Percentiles rank a stretch among this genome's conserved stretches.
These are phyloP conservation scores for Siphamia tubifer DNA, from an alignment of 2,113 vertebrate species.

Conservation along the genomic window DNA sequence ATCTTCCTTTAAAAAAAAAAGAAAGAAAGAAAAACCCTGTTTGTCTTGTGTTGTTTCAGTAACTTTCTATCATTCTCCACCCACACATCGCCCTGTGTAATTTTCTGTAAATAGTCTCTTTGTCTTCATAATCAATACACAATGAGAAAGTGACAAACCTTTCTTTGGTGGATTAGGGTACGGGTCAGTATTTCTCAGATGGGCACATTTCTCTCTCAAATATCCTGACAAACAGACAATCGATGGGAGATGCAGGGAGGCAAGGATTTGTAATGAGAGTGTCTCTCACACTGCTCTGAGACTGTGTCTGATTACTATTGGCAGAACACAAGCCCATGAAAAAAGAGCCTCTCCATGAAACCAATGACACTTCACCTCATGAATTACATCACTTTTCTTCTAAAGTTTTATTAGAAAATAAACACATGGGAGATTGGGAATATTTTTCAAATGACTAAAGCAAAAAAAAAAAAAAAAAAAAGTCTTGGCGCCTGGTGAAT, in stretches of 20 bases:
- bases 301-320: slow-evolving; percentile 65
- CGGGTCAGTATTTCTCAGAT: slow-evolving; percentile 57
- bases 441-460: no score
- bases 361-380: slow-evolving; percentile 30
- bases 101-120: slow-evolving; percentile 56
- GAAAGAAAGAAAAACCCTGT: neutral
- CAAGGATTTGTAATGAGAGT: slow-evolving; percentile 66
- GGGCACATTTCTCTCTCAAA: slow-evolving; percentile 64
- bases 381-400: slow-evolving; percentile 15
- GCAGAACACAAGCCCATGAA: slow-evolving; percentile 50
- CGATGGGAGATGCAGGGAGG: slow-evolving; percentile 58
- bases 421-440: slow-evolving; percentile 5
- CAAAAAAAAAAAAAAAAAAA: neutral
- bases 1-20: neutral
- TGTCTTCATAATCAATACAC: slow-evolving; percentile 67
- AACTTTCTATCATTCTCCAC: slow-evolving; percentile 14
- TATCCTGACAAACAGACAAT: slow-evolving; percentile 69
- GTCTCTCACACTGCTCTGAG: slow-evolving; percentile 27
- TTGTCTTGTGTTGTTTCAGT: neutral
- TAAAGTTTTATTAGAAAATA: slow-evolving; percentile 28
- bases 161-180: slow-evolving; percentile 35
- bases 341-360: slow-evolving; percentile 39
- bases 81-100: slow-evolving; percentile 25
- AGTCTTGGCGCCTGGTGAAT: neutral
- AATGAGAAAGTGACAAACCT: slow-evolving; percentile 59